Evolutionary conservation across 2,797 vertebrate species (phyloP), one percentile per base, ranked within the genome.

Genomic region (Hoplostethus mediterraneus): DNA sequence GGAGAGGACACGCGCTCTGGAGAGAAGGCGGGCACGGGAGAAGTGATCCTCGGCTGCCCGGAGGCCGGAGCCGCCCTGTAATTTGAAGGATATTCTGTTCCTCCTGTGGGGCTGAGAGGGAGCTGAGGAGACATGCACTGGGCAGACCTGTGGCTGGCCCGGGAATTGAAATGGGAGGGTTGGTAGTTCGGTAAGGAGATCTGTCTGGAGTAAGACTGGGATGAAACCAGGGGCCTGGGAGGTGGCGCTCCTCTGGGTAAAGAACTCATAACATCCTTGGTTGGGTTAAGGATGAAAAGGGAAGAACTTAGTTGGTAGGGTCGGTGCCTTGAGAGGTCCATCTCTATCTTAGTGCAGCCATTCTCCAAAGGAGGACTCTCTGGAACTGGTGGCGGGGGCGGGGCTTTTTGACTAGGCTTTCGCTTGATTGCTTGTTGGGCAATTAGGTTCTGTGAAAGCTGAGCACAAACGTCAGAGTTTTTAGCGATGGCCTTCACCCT

Each of bases 231-330:
- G 0, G 94, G 94, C 80, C 93, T 97, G 73, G 95, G 92, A 71
- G 95, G 95, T 16, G 96, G 96, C 30, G 95, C 87, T 1, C 94
- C 95, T 85, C 77, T 95, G 6, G 97, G 96, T 12, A 95, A 84
- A 59, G 91, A 89, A 79, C 90, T 94, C 16, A 93, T 28, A 0
- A 97, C 94, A 56, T 96, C 94, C 76, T 95, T 97, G 76, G 94
- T 87, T 57, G 98, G 98, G 14, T 96, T 98, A 54, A 98, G 84
- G 81, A 96, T 95, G 45, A 97, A 99, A 68, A 99, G 95, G 0
- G 98, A 97, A 62, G 97, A 94, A 80, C 95, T 96, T 58, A 98
- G 88, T 85, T 98, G 97, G 87, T 98, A 97, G 0, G 97, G 97
- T 42, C 94, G 95, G 75, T 97, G 97, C 89, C 94, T 96, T 48